Base-by-base conservation (phyloP, 1,140 invertebrate genomes). In the Aplysia californica region DNA sequence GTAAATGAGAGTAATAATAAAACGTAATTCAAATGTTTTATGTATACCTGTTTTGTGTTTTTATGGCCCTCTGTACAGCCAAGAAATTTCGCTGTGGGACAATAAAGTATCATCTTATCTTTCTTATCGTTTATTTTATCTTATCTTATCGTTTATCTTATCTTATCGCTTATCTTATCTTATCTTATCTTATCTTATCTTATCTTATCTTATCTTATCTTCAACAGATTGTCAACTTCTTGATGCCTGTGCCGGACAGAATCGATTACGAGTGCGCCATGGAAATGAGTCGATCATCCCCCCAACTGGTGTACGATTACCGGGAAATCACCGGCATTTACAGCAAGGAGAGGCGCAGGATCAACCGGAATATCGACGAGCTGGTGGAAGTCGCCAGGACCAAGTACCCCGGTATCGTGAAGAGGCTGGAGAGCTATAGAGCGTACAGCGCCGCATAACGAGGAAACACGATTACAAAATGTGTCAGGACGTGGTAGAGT, bases 341-440 rank as follows among this genome's bases (percentile, higher is more conserved):
- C 39, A 10, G 35, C 56, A 33, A 23, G 20, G 70, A 72, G 10
- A 33, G 70, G 29, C 21, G 44, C 15, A 35, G 56, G n/a, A 72
- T 72, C 56, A 72, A 72, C 70, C n/a, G n/a, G n/a, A n/a, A n/a
- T n/a, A 70, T 70, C 23, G 68, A 70, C 68, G 5, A 50, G 15
- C 29, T 70, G 1, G 35, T 70, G 31, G 1, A 38, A 41, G 35
- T 61, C 1, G 70, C 70, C 21, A 31, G 36, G 44, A 72, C 3
- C 3, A 61, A 5, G 5, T 31, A 38, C 23, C 70, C 70, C 2
- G 55, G 39, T 1, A 59, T 72, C 39, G 35, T 72, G 1, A 1
- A 3, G n/a, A 44, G 70, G 35, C 56, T 72, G n/a, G 5, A 72
- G 29, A 72, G 70, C 29, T 72, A 61, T 21, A 72, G 61, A 26